Conservation (phyloP, 2,113 vertebrate species). For the Procapra przewalskii region DNA sequence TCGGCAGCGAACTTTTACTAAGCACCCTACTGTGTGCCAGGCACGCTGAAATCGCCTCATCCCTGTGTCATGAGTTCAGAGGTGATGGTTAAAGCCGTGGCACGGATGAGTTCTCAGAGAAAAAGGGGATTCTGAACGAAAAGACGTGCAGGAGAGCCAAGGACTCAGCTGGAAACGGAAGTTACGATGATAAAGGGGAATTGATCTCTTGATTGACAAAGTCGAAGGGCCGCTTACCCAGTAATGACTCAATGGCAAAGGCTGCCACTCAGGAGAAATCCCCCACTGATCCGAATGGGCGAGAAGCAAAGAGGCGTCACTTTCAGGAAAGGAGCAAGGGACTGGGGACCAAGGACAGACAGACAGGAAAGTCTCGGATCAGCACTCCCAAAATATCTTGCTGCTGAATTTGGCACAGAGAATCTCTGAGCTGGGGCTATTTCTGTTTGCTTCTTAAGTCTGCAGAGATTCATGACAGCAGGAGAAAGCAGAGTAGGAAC, state of each 20-base stretch:
- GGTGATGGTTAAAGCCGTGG: not conserved
- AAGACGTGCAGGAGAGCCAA: not conserved
- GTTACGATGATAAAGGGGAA: not conserved
- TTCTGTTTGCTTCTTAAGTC: not conserved
- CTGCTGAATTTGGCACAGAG: not conserved
- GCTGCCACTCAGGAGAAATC: not conserved
- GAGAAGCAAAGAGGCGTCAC: not conserved
- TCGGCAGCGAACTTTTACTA: not conserved
- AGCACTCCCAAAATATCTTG: not conserved
- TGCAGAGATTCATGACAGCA: not conserved
- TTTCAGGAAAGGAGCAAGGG: not conserved
- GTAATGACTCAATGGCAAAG: not conserved
- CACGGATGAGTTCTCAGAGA: not conserved
- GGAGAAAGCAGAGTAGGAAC: not conserved
- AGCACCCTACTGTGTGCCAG: not conserved
- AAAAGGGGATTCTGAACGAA: not conserved
- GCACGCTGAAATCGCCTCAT: not conserved
- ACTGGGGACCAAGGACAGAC: not conserved
- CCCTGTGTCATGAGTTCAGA: rapidly evolving
- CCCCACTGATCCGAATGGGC: not conserved
- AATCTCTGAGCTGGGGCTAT: not conserved
- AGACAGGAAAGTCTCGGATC: not conserved
- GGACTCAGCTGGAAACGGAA: not conserved
- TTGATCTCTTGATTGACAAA: not conserved
- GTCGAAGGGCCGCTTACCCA: not conserved